Evolutionary conservation across 2,888 invertebrate genomes (phyloP), one percentile per base, ranked within the genome.

Genomic region (Epinotia bilunana): DNA sequence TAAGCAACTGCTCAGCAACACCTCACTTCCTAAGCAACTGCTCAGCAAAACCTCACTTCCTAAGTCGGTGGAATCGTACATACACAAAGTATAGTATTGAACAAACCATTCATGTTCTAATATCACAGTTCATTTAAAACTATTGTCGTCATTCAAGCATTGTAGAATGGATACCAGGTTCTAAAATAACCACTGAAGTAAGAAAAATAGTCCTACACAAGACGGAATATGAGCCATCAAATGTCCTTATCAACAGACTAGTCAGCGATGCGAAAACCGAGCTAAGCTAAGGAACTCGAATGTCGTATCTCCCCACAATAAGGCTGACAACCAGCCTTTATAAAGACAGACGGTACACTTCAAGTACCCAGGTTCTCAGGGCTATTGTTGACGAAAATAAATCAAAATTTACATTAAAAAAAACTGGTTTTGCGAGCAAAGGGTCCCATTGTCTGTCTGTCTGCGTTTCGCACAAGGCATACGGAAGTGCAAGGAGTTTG

Each of bases 371-470:
- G 67, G 69, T 77, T 77, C 77, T 75, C 77, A 77, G 18, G 70
- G 39, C 57, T 62, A 75, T 77, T 77, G 77, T 77, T 75, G 77
- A 67, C 75, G 46, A 71, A 65, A 71, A 77, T 77, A 77, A 77
- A 77, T 77, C 77, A 75, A 73, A 69, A 77, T 77, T 77, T 72
- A 77, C 75, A 75, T 77, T 39, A 55, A 71, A 75, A 64, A 77
- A 77, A 77, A 77, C 75, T 70, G 69, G 77, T 75, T 73, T 72
- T 6, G 74, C 72, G 39, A 43, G 67, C 46, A 72, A 74, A 74
- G 72, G 77, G 77, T 64, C 49, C 68, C 16, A 73, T 77, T 77
- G 77, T 77, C 60, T 49, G 63, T 61, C 55, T 68, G 65, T 72
- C 73, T 73, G 53, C 61, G 76, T 67, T 77, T 77, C 74, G 77